These are phyloP conservation scores for Pandion haliaetus DNA, from an alignment of 2,113 vertebrate genomes.

Conservation along the genomic window DNA sequence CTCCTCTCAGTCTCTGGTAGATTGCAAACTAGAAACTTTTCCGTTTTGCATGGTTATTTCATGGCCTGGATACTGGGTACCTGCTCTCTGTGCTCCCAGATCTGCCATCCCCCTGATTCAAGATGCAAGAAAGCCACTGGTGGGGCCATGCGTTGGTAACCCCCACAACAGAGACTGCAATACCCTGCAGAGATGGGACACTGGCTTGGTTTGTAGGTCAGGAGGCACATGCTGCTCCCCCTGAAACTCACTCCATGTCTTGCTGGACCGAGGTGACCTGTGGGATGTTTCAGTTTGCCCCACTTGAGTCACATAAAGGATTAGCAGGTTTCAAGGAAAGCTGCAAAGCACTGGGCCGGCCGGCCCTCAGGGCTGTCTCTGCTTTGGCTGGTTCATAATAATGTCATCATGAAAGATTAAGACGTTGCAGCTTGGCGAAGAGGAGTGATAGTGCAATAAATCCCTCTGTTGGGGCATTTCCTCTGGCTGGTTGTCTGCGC, in stretches of 20 bases:
- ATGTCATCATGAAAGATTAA: constrained; percentile 47
- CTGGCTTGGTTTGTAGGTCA: neutral
- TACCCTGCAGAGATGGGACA: rapidly evolving
- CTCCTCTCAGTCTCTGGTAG: neutral
- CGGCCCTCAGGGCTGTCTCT: neutral
- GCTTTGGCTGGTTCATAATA: neutral
- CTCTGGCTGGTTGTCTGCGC: neutral
- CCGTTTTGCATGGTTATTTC: neutral
- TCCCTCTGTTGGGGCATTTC: constrained; percentile 8
- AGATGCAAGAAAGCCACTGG: neutral
- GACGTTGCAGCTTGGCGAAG: neutral
- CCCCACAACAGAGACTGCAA: rapidly evolving
- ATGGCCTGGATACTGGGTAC: neutral
- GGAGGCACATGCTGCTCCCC: neutral
- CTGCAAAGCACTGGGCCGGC: rapidly evolving
- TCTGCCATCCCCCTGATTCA: neutral
- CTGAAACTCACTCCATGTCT: neutral
- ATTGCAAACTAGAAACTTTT: neutral
- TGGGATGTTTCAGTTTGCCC: neutral
- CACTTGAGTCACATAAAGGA: neutral
- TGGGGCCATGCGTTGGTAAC: neutral
- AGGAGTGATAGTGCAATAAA: neutral
- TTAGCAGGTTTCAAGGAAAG: neutral
- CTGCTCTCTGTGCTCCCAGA: neutral
- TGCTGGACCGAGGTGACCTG: neutral